Evolutionary conservation across 2,888 invertebrate species (phyloP).

Genomic region (Doris montereyensis): DNA sequence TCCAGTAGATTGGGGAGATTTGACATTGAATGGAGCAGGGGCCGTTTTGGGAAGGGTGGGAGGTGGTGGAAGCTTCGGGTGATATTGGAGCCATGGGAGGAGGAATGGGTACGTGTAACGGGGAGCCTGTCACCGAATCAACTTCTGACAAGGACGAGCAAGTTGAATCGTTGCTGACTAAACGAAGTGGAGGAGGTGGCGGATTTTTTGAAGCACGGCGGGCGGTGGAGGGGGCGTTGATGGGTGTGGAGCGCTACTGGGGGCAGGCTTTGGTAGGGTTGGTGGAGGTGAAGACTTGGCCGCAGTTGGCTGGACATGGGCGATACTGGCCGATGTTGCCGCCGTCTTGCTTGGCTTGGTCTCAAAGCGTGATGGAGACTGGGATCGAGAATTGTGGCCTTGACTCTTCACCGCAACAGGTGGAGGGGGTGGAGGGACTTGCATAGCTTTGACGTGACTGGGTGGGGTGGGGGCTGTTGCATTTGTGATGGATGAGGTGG

Average conservation of each 20-base stretch:
- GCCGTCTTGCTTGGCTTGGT: background rate
- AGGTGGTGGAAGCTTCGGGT: slow-evolving; percentile 39
- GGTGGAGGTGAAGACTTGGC: slow-evolving; percentile 42
- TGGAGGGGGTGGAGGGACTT: slow-evolving; percentile 43
- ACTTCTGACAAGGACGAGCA: slow-evolving; percentile 44
- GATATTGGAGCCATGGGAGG: slow-evolving; percentile 48
- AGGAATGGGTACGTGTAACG: slow-evolving; percentile 44
- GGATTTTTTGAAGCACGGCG: slow-evolving; percentile 34
- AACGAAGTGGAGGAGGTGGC: slow-evolving; percentile 44
- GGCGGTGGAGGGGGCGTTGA: slow-evolving; percentile 24
- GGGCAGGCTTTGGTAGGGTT: slow-evolving; percentile 43
- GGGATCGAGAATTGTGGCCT: background rate
- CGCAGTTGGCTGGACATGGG: slow-evolving; percentile 26
- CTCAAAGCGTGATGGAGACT: background rate
- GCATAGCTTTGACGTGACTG: slow-evolving; percentile 29
- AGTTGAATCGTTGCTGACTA: slow-evolving; percentile 42
- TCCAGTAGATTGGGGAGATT: slow-evolving; percentile 21
- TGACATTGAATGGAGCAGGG: slow-evolving; percentile 22
- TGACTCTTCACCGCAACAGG: slow-evolving; percentile 11
- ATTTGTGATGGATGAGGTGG: slow-evolving; percentile 40
- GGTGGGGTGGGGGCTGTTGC: slow-evolving; percentile 45
- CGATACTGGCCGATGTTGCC: background rate
- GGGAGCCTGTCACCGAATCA: slow-evolving; percentile 34
- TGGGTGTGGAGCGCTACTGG: slow-evolving; percentile 4
- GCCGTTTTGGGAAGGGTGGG: slow-evolving; percentile 44